phyloP scores from a whole-genome alignment of 2,888 invertebrate species.

The Yponomeuta malinellus region DNA sequence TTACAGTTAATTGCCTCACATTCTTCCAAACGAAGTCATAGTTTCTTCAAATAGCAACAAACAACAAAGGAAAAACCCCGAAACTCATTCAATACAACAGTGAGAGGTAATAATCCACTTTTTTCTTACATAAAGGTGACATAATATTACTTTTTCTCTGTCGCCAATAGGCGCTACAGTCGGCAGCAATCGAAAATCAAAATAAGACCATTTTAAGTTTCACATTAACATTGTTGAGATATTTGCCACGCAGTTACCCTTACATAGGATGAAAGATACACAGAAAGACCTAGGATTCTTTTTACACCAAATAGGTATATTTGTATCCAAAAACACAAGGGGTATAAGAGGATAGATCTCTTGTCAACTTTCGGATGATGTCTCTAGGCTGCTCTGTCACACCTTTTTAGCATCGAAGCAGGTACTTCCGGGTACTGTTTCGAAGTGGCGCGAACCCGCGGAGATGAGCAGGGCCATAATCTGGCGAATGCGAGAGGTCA shows the following conservation, averaged over 20 bases:
- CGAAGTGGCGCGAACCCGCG: constrained; percentile 3
- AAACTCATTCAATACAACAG: not conserved
- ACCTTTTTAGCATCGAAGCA: not conserved
- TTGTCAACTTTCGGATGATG: not conserved
- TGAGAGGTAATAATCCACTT: not conserved
- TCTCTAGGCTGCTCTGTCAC: not conserved
- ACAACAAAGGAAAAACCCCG: not conserved
- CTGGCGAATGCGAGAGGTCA: constrained; percentile 53
- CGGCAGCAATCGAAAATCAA: not conserved
- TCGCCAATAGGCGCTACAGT: not conserved
- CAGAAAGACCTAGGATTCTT: too few relatives aligned
- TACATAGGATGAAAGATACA: too few relatives aligned
- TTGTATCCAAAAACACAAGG: too few relatives aligned
- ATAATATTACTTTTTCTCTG: not conserved
- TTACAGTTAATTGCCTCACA: not conserved
- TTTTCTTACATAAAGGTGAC: not conserved
- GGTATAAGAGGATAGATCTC: too few relatives aligned
- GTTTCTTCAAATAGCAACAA: not conserved
- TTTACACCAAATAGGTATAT: too few relatives aligned
- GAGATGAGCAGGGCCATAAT: constrained; percentile 22
- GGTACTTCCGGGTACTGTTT: not conserved
- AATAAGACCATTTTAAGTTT: too few relatives aligned
- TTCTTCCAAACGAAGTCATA: not conserved
- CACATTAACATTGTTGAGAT: too few relatives aligned
- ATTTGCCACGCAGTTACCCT: too few relatives aligned